Percentiles rank a stretch among this genome's conserved stretches.
Conservation (phyloP, 2,797 vertebrate genomes). For the Propithecus perrieri region DNA sequence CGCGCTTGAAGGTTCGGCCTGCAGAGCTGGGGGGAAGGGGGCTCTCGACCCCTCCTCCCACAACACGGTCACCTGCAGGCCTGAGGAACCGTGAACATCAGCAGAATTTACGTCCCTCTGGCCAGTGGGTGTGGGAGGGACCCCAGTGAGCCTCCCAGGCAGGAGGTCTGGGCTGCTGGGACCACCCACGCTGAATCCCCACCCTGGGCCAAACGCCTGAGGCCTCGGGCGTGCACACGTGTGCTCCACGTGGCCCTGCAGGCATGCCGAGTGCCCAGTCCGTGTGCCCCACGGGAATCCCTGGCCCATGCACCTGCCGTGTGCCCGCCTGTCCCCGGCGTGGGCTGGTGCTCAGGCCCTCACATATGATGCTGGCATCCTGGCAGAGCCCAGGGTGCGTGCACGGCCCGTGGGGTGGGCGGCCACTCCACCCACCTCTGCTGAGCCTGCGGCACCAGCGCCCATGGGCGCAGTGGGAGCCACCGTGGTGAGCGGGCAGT, state of each 20-base stretch:
- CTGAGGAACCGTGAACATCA: neutral
- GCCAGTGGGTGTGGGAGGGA: neutral
- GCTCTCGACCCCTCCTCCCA: neutral
- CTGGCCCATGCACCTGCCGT: neutral
- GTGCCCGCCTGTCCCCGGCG: neutral
- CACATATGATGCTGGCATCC: neutral
- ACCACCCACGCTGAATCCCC: neutral
- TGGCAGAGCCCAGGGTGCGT: too few relatives aligned
- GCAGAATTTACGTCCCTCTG: neutral
- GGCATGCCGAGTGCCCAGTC: neutral
- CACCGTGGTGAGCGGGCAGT: too few relatives aligned
- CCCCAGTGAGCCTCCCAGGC: accelerated
- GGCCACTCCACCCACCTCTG: too few relatives aligned
- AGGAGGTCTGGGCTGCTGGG: neutral
- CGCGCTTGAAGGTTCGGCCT: neutral
- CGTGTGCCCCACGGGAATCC: neutral
- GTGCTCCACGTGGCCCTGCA: neutral
- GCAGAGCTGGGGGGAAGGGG: neutral
- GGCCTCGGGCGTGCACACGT: neutral
- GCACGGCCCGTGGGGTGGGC: too few relatives aligned
- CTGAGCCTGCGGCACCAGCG: too few relatives aligned
- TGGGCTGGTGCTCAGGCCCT: neutral
- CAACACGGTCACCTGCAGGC: neutral
- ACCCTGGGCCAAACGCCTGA: neutral
- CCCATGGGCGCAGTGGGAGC: too few relatives aligned